phyloP scores from a whole-genome alignment of 2,113 vertebrate species.

The Uropsilus gracilis region DNA sequence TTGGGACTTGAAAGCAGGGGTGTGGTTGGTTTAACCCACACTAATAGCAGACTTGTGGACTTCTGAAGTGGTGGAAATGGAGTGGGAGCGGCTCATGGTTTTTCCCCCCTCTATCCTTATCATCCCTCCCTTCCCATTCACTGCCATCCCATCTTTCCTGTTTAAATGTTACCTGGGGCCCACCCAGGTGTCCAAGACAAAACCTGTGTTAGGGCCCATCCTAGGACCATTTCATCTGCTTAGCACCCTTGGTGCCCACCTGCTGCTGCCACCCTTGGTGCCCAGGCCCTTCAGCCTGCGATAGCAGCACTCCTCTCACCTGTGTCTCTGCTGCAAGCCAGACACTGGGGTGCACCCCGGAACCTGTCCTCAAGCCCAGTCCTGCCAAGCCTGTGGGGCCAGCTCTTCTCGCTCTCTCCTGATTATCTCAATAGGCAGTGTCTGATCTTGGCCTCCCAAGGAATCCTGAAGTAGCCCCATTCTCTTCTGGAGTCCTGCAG shows the following conservation, averaged over 20 bases:
- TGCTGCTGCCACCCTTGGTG: not conserved
- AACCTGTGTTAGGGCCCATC: not conserved
- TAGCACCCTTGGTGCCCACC: not conserved
- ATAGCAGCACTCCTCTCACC: accelerated
- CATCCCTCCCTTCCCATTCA: not conserved
- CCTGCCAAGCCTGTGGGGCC: not conserved
- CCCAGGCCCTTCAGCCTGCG: not conserved
- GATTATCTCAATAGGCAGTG: not conserved
- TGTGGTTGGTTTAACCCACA: accelerated
- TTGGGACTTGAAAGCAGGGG: not conserved
- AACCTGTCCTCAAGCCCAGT: not conserved
- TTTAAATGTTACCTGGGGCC: no score
- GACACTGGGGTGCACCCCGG: no score
- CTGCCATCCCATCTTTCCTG: not conserved
- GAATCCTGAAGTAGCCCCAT: no score
- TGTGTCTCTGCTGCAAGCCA: not conserved
- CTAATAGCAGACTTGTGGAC: not conserved
- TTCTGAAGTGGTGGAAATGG: not conserved
- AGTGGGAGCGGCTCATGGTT: no score
- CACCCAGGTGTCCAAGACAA: not conserved
- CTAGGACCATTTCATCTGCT: not conserved
- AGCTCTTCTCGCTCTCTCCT: not conserved
- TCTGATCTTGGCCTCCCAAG: not conserved
- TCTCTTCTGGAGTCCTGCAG: not conserved
- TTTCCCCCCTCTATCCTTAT: not conserved